Conservation (phyloP, 35 echinoderm and acorn worm species). For the Hemicentrotus pulcherrimus region DNA sequence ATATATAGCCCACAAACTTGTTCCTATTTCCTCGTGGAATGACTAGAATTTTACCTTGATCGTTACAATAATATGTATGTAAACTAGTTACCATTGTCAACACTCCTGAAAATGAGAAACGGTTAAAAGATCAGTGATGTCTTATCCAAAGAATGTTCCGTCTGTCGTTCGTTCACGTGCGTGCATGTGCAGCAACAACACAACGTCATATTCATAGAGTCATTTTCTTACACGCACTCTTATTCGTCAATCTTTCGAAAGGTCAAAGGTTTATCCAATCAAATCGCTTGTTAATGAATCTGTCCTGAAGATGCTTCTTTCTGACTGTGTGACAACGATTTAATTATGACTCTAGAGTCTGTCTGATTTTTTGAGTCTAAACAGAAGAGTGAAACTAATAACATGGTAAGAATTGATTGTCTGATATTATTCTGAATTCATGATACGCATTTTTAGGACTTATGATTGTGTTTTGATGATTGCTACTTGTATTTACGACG, state of each 20-base stretch:
- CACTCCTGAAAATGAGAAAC: neutral
- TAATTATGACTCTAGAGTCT: neutral
- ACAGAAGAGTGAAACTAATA: neutral
- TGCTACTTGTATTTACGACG: neutral
- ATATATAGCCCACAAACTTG: too few species aligned
- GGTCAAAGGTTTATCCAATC: neutral
- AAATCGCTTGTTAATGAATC: neutral
- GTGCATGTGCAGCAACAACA: neutral
- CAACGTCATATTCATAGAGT: neutral
- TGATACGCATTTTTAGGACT: neutral
- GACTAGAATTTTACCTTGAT: neutral
- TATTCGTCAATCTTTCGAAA: neutral
- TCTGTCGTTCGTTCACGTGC: too few species aligned
- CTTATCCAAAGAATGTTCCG: too few species aligned
- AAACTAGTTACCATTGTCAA: neutral
- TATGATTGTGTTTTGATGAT: neutral
- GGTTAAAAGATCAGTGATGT: neutral
- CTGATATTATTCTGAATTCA: neutral
- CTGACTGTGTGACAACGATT: neutral
- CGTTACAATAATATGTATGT: neutral
- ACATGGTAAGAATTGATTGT: neutral
- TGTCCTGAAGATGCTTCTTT: too few species aligned
- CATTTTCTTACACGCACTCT: neutral
- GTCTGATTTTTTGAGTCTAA: neutral
- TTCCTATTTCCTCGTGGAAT: too few species aligned